These are phyloP conservation scores for Perodicticus potto DNA, from an alignment of 2,797 vertebrate genomes.

Conservation along the genomic window DNA sequence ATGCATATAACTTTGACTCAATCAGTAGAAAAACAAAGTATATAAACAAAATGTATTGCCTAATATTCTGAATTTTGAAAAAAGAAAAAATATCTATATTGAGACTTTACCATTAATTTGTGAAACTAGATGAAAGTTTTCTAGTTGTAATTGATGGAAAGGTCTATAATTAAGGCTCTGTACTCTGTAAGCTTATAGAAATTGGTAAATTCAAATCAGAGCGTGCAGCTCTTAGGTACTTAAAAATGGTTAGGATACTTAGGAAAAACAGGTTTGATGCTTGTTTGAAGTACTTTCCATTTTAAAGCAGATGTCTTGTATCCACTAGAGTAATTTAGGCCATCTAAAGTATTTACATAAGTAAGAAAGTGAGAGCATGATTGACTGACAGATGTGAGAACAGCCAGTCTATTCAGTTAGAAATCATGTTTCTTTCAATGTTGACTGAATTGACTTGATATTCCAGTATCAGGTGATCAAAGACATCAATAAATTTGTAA, in stretches of 20 bases:
- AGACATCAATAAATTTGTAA: background rate
- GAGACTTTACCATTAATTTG: constrained; percentile 12
- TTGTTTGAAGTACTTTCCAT: constrained; percentile 38
- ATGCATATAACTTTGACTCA: too few relatives aligned
- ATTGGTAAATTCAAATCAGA: background rate
- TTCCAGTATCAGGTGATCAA: constrained; percentile 26
- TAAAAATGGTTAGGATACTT: constrained; percentile 19
- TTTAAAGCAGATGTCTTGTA: constrained; percentile 61
- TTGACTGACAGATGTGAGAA: constrained; percentile 40
- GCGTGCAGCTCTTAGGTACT: background rate
- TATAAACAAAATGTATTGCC: too few relatives aligned
- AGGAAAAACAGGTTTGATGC: constrained; percentile 34
- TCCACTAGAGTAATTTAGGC: constrained; percentile 56
- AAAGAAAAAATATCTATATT: background rate
- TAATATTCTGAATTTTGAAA: too few relatives aligned
- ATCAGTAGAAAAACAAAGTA: too few relatives aligned
- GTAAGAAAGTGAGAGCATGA: constrained; percentile 58
- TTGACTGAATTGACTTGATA: constrained; percentile 45
- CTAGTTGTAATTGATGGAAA: background rate
- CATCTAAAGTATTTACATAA: constrained; percentile 67
- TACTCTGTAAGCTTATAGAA: background rate
- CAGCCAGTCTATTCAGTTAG: constrained; percentile 32
- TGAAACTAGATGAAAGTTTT: background rate
- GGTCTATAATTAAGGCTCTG: background rate
- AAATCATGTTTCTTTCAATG: constrained; percentile 51